Evolutionary conservation across 2,113 vertebrate genomes (phyloP).

Genomic region (Osmerus eperlanus): DNA sequence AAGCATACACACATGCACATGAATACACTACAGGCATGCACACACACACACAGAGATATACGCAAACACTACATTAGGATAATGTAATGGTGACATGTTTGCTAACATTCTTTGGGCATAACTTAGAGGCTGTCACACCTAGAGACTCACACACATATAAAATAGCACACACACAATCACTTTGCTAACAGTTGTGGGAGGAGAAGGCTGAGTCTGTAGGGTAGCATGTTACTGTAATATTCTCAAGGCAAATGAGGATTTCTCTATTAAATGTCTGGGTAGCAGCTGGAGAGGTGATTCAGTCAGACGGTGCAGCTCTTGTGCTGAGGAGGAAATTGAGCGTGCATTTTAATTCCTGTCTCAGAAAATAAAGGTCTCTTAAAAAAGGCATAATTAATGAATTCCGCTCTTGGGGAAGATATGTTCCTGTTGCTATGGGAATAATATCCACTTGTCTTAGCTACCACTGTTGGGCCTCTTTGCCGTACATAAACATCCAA

Average conservation of each 20-base stretch:
- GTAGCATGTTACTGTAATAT: conserved; percentile 58
- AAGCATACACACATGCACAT: too few species aligned
- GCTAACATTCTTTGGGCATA: too few species aligned
- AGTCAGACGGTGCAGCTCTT: conserved; percentile 49
- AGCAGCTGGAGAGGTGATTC: conserved; percentile 65
- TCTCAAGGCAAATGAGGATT: conserved; percentile 53
- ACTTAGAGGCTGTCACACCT: too few species aligned
- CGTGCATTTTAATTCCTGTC: conserved; percentile 64
- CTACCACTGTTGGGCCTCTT: conserved; percentile 54
- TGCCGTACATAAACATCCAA: conserved; percentile 26
- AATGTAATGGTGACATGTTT: too few species aligned
- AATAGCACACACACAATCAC: conserved; percentile 17
- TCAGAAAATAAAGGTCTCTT: conserved; percentile 67
- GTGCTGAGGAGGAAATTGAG: conserved; percentile 61
- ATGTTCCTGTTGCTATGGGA: conserved; percentile 69
- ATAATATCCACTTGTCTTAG: conserved; percentile 63
- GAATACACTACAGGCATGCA: too few species aligned
- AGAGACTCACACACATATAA: background rate
- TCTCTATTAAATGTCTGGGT: conserved; percentile 61
- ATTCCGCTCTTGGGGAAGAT: conserved; percentile 64
- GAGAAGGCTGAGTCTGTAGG: conserved; percentile 42
- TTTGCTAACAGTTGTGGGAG: conserved; percentile 46
- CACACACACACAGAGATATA: too few species aligned
- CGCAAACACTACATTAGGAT: too few species aligned
- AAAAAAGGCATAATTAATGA: conserved; percentile 68